Conservation (phyloP, 2,888 invertebrate genomes). For the Muschampia plurimacula region DNA sequence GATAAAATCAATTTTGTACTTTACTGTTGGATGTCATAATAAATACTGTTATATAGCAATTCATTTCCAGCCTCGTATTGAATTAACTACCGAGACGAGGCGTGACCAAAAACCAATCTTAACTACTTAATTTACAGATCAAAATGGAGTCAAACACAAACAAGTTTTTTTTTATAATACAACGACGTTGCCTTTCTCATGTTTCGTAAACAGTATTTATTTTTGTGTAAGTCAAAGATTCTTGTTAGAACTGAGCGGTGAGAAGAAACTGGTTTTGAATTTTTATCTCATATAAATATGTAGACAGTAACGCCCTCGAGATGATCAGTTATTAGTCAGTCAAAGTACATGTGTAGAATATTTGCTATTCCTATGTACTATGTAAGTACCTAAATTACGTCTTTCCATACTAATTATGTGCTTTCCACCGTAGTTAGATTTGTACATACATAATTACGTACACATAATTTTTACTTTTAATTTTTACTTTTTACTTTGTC, state of each 20-base stretch:
- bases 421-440: no score
- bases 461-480: no score
- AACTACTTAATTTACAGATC: conserved; percentile 58
- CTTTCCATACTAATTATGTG: no score
- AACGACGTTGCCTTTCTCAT: conserved; percentile 76
- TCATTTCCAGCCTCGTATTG: conserved; percentile 66
- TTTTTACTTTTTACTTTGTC: no score
- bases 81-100: conserved; percentile 60
- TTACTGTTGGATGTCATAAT: conserved; percentile 81
- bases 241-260: conserved; percentile 80
- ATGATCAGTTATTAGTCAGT: conserved; percentile 69
- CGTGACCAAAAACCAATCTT: conserved; percentile 67
- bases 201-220: conserved; percentile 83
- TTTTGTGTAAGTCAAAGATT: conserved; percentile 81
- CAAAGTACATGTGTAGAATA: conserved; percentile 68
- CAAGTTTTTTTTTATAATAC: conserved; percentile 57
- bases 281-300: conserved; percentile 77
- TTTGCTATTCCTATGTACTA: conserved; percentile 39
- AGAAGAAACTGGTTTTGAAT: conserved; percentile 76
- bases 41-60: conserved; percentile 77
- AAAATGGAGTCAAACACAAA: conserved; percentile 61
- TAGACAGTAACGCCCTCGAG: conserved; percentile 77
- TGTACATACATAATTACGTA: no score
- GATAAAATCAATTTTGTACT: conserved; percentile 82
- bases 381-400: no score